Base-by-base conservation (phyloP, 1,140 invertebrate genomes). In the Pachyrhynchus sulphureomaculatus region DNA sequence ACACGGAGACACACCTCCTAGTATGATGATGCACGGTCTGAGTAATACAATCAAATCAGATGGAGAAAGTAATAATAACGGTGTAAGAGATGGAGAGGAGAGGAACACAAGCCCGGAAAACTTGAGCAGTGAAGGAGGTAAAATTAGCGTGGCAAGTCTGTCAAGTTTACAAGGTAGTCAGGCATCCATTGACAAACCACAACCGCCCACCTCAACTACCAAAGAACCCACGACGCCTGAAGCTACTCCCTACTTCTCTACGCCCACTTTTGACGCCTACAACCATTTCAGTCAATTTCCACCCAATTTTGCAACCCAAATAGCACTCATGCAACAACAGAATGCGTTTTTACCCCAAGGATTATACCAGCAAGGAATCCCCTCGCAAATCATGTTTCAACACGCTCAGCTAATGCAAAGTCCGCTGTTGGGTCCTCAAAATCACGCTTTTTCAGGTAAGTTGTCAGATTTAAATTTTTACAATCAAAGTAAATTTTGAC, bases 41-140 rank as follows among this genome's bases (percentile, higher is more conserved):
- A 33, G 15, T 17, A 58, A 17, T 21, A 39, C 44, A n/a, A n/a
- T 8, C 1, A 41, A 56, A 3, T 20, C 41, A 34, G 45, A 48
- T 18, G 17, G 8, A 1, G 45, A 58, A 17, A 56, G 37, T 45
- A 42, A 41, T 21, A 48, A 39, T 32, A 33, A 44, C 23, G 74
- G 48, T 21, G 81, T 81, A 54, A 76, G 73, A 63, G 59, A 55
- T 5, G 29, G 87, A 56, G 76, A 74, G 63, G 47, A 49, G 26
- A 49, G 88, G 65, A 49, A 49, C 37, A 36, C 34, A 23, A 33
- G 81, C 80, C n/a, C 80, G 82, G 12, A 83, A 80, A 2, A 13
- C 17, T 53, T 0, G 52, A 61, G 8, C 29, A 70, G 66, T 41
- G 61, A 65, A n/a, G 67, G 68, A 60, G 41, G 63, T 5, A 74